Base-by-base conservation (phyloP, 2,888 invertebrate genomes). In the Parnassius orleans region DNA sequence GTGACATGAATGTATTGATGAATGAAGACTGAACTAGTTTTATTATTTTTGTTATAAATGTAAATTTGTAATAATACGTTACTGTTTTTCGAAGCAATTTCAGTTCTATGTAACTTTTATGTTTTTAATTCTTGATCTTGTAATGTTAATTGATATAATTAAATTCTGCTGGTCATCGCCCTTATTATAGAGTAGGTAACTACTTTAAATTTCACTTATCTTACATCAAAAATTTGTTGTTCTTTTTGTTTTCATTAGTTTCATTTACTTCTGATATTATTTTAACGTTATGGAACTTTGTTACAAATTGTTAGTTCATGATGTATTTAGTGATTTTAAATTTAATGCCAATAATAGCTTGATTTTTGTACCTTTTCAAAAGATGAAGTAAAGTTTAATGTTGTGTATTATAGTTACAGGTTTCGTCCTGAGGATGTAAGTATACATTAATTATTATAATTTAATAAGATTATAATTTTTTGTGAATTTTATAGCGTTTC, bases 21-120 rank as follows among this genome's bases (percentile, higher is more conserved):
- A 81, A 80, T 86, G 89, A 90, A 90, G 90, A 90, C 89, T 90
- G 90, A 90, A 70, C 71, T 80, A 81, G 75, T 76, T 84, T 79
- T 83, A 86, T 78, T 78, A 74, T 78, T 75, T 76, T 79, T 77
- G 76, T 81, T 82, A 76, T 80, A 78, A 74, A 71, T 78, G 74
- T 78, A 76, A 74, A 70, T 72, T 69, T 75, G 73, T 70, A 64
- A 75, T 74, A 71, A 76, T 75, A 72, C 68, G 69, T 68, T 67
- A 56, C 61, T 64, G 67, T 70, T 63, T 72, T 71, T 69, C 66
- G 12, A 60, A 69, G 68, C 24, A 61, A 44, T 65, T 69, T 63
- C 60, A 53, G 12, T 33, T 24, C 10, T 50, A 41, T 19, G 43
- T 54, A 54, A 43, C 3, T 50, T 11, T 48, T 10, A 5, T 9